Evolutionary conservation across 2,797 vertebrate species (phyloP).

Genomic region (Synanceia verrucosa): DNA sequence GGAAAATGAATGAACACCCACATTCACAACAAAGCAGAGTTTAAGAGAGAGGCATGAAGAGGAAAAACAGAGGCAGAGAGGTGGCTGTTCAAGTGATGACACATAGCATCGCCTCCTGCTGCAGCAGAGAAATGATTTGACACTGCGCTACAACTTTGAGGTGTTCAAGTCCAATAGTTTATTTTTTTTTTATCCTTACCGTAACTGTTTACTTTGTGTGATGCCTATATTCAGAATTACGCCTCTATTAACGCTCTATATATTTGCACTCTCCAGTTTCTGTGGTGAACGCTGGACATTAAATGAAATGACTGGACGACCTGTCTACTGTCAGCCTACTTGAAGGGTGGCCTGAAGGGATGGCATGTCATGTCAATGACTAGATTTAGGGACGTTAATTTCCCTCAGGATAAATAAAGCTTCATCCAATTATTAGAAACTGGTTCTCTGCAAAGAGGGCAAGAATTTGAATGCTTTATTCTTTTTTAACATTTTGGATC

Average conservation of each 20-base stretch:
- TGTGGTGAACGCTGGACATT: background rate
- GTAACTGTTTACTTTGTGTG: background rate
- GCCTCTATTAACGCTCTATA: background rate
- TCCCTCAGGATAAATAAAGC: background rate
- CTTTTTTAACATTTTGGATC: background rate
- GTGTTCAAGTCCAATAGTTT: constrained; percentile 2
- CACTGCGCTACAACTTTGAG: constrained; percentile 2
- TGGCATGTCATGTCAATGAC: too few relatives aligned
- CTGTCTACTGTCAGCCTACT: too few relatives aligned
- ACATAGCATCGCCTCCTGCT: constrained; percentile 7
- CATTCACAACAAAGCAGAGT: constrained; percentile 56
- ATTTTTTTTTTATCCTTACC: background rate
- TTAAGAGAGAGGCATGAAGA: constrained; percentile 25
- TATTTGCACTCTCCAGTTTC: background rate
- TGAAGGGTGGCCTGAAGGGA: too few relatives aligned
- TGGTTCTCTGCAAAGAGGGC: too few relatives aligned
- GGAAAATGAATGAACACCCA: constrained; percentile 69
- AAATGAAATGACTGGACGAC: too few relatives aligned
- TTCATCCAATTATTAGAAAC: background rate
- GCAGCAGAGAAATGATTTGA: constrained; percentile 34
- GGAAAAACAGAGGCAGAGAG: constrained; percentile 26
- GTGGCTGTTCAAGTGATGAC: constrained; percentile 32
- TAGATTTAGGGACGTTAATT: too few relatives aligned
- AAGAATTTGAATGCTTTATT: background rate
- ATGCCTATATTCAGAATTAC: background rate